These are phyloP conservation scores for Paraescarpia echinospica DNA, from an alignment of 1,140 invertebrate species.

Conservation along the genomic window DNA sequence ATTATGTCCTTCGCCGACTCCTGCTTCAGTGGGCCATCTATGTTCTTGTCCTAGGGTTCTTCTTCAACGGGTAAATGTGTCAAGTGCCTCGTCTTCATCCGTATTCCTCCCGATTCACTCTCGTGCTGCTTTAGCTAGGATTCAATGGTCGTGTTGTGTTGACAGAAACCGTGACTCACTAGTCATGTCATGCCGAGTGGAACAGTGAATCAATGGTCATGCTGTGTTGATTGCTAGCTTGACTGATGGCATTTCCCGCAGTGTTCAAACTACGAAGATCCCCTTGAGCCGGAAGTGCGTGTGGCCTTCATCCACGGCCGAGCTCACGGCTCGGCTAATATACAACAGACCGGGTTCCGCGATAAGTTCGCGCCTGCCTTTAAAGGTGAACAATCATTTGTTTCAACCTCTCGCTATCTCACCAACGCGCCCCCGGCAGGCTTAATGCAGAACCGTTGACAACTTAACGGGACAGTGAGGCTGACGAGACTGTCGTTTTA, in stretches of 20 bases:
- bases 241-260: neutral
- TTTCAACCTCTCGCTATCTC: neutral
- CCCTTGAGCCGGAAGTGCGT: neutral
- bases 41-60: too few relatives aligned
- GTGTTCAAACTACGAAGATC: neutral
- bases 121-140: neutral
- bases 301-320: neutral
- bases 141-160: neutral
- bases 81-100: too few relatives aligned
- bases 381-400: neutral
- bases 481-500: neutral
- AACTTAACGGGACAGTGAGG: neutral
- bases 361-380: neutral
- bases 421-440: neutral
- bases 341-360: neutral
- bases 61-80: too few relatives aligned
- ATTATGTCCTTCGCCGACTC: too few relatives aligned
- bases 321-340: neutral
- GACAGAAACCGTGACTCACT: neutral
- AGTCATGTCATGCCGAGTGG: neutral
- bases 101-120: neutral
- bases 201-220: neutral
- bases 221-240: neutral
- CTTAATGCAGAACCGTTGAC: neutral
- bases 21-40: too few relatives aligned